phyloP scores from a whole-genome alignment of 2,888 invertebrate species.

The Tuberolachnus salignus region DNA sequence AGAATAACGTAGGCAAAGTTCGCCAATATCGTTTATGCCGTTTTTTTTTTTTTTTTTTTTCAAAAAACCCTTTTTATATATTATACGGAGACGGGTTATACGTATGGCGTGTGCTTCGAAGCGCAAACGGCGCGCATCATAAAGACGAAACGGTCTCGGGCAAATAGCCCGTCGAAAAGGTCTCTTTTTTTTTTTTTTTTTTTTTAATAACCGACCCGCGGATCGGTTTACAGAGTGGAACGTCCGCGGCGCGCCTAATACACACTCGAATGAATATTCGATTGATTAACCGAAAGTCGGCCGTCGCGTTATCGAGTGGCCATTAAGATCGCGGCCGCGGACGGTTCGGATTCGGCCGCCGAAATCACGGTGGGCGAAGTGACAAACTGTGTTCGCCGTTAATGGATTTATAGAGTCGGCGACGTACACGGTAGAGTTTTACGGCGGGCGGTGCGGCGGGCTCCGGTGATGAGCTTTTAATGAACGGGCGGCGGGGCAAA shows the following conservation, averaged over 20 bases:
- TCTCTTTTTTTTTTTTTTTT: too few species aligned
- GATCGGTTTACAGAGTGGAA: neutral
- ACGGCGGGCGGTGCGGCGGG: neutral
- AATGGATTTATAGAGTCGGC: slow-evolving; percentile 47
- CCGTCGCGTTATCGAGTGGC: slow-evolving; percentile 17
- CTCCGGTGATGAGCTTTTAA: slow-evolving; percentile 49
- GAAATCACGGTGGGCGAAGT: too few species aligned
- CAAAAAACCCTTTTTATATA: too few species aligned
- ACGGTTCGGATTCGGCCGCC: slow-evolving; percentile 20
- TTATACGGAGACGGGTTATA: too few species aligned
- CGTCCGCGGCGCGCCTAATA: neutral
- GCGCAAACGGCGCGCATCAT: too few species aligned
- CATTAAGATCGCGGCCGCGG: slow-evolving; percentile 44
- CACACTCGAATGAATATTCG: slow-evolving; percentile 26
- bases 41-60: too few species aligned
- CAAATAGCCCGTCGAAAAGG: neutral
- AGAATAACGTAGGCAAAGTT: too few species aligned
- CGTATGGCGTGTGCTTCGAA: too few species aligned
- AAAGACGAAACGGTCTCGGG: neutral
- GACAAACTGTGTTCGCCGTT: slow-evolving; percentile 48
- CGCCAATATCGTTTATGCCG: too few species aligned
- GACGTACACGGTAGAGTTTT: too few species aligned
- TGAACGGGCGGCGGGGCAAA: slow-evolving; percentile 33
- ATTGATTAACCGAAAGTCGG: slow-evolving; percentile 18
- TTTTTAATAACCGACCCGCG: neutral